phyloP scores from a whole-genome alignment of 2,888 invertebrate genomes.

The Acrobeloides nanus region DNA sequence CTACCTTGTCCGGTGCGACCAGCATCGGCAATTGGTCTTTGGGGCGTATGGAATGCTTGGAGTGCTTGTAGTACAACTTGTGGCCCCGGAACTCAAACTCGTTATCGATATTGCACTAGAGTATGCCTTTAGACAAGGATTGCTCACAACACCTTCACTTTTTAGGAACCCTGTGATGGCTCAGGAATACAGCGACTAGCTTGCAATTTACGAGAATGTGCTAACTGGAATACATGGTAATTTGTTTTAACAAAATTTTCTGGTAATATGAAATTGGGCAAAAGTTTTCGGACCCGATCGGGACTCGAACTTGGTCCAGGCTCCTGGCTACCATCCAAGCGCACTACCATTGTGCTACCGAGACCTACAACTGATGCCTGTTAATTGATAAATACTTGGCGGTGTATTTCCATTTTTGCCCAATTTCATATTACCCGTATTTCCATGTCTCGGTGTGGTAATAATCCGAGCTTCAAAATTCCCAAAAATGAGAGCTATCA shows the following conservation, averaged over 20 bases:
- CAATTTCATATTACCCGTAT: no score
- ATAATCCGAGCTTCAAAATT: no score
- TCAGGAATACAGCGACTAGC: constrained; percentile 46
- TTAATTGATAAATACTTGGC: no score
- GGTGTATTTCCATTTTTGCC: no score
- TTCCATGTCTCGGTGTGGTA: no score
- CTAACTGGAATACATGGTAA: constrained; percentile 20
- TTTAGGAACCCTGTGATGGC: constrained; percentile 49
- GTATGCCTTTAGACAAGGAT: constrained; percentile 16
- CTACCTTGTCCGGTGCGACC: constrained; percentile 31
- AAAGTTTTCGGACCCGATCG: no score
- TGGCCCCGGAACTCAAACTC: constrained; percentile 45
- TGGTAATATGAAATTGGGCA: no score
- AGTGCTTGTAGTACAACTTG: constrained; percentile 44
- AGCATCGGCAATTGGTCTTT: constrained; percentile 29
- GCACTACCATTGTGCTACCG: background rate
- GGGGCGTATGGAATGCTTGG: constrained; percentile 46
- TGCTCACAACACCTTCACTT: background rate
- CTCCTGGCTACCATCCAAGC: background rate
- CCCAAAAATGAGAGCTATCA: no score
- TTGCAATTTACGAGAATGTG: constrained; percentile 42
- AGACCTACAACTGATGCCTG: no score
- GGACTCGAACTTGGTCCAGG: constrained; percentile 9
- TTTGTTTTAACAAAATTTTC: background rate
- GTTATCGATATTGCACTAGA: constrained; percentile 39